Base-by-base conservation (phyloP, 2,113 vertebrate genomes). In the Anser brachyrhynchus region DNA sequence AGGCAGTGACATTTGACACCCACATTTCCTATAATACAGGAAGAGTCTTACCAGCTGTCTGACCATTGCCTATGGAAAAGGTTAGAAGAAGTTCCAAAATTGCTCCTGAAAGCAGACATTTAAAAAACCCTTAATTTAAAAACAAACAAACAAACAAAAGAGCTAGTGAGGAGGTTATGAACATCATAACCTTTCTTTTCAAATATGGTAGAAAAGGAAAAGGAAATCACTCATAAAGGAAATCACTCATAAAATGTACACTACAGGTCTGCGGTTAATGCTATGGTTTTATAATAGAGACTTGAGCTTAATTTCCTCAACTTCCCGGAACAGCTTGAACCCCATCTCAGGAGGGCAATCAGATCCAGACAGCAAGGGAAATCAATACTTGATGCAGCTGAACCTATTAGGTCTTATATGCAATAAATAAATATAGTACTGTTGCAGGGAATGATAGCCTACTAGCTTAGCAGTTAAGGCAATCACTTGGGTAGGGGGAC, bases 301-400 rank as follows among this genome's bases (percentile, higher is more conserved):
- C 70, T 61, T 76, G 8, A 81, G 33, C 22, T 90, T 66, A 77
- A 72, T 37, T 72, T 28, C 9, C 11, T 77, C 18, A 22, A 28
- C 39, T 76, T 77, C 43, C 76, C 41, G 51, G 18, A 26, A 37
- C 29, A 66, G 7, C 21, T 49, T 61, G 39, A 76, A 83, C 4
- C 14, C 21, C 87, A 18, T 65, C 51, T 59, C 23, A 85, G 43
- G 37, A 46, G 7, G 5, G 71, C 28, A 65, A 54, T 14, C 33
- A 80, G 17, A 35, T 19, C 44, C 33, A 59, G 25, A 71, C 2
- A 6, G 49, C 0, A 0, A 59, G 37, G 13, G 16, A 59, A 2
- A 5, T 62, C 35, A 74, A 12, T 37, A 65, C 57, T 11, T 31
- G 46, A 73, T 52, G 35, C 15, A 62, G 73, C 15, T 43, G 16